Evolutionary conservation across 23 tunicate genomes (phyloP).

Genomic region (Diplosoma virens): DNA sequence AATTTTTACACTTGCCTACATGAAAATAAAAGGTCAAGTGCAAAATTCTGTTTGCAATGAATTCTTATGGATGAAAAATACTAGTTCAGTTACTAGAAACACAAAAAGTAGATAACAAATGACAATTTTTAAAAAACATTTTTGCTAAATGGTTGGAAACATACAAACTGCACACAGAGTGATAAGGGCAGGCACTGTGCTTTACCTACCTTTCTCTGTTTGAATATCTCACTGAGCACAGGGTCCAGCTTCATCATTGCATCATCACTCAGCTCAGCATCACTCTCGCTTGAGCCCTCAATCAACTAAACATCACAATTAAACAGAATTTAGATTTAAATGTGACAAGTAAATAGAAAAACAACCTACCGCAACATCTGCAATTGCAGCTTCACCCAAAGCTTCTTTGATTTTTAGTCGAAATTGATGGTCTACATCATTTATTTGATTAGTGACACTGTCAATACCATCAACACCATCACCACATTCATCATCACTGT

Average conservation of each 20-base stretch:
- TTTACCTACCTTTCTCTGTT: conserved; percentile 54
- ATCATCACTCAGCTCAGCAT: conserved; percentile 72
- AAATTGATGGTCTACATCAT: conserved; percentile 52
- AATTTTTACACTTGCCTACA: too few relatives aligned
- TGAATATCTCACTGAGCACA: conserved; percentile 64
- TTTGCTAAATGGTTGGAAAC: too few relatives aligned
- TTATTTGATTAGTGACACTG: not conserved
- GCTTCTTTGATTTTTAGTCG: conserved; percentile 65
- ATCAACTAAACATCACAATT: not conserved
- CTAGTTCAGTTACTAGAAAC: too few relatives aligned
- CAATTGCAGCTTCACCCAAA: conserved; percentile 74
- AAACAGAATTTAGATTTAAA: not conserved
- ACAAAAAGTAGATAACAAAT: too few relatives aligned
- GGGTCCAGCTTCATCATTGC: conserved; percentile 90
- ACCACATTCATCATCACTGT: conserved; percentile 18
- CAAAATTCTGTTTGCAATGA: too few relatives aligned
- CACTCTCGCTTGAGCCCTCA: conserved; percentile 32
- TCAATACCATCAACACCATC: too few relatives aligned
- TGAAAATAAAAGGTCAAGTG: too few relatives aligned
- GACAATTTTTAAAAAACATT: too few relatives aligned
- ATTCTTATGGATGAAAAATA: too few relatives aligned
- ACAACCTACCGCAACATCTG: not conserved
- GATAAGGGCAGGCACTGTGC: too few relatives aligned
- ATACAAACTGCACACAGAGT: too few relatives aligned
- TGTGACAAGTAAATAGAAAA: not conserved